phyloP scores from a whole-genome alignment of 2,797 vertebrate genomes.

The Sus cebifrons region DNA sequence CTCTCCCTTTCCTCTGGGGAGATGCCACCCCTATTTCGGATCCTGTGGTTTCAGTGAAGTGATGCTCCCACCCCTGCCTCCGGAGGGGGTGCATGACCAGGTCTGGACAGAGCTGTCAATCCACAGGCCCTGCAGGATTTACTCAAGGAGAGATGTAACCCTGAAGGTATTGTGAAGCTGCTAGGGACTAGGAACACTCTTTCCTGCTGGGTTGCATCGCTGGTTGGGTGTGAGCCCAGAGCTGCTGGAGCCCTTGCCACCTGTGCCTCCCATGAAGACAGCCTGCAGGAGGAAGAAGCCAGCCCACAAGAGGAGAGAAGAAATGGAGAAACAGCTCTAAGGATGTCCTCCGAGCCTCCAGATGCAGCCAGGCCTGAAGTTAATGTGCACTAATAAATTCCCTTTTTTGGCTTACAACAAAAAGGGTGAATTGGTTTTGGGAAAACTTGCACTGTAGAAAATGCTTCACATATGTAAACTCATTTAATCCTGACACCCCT shows the following conservation, averaged over 20 bases:
- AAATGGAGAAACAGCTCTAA: background rate
- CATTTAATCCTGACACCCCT: background rate
- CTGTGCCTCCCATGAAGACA: background rate
- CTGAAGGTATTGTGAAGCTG: background rate
- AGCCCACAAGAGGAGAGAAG: background rate
- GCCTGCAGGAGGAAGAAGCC: background rate
- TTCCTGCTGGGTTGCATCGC: background rate
- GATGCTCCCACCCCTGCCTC: background rate
- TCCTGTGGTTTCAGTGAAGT: background rate
- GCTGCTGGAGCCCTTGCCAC: background rate
- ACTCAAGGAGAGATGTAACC: background rate
- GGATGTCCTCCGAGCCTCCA: background rate
- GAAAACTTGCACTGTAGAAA: background rate
- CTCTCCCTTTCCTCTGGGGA: background rate
- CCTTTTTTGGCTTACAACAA: background rate
- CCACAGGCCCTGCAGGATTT: background rate
- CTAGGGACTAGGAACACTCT: background rate
- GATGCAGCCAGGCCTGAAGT: background rate
- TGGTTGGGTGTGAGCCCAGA: background rate
- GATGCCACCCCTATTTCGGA: background rate
- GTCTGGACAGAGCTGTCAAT: background rate
- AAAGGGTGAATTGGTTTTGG: background rate
- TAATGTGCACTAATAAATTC: background rate
- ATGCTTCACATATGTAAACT: background rate
- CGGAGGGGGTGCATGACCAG: background rate